Base-by-base conservation (phyloP, 2,888 invertebrate species). In the Gastracanthus pulcherrimus region DNA sequence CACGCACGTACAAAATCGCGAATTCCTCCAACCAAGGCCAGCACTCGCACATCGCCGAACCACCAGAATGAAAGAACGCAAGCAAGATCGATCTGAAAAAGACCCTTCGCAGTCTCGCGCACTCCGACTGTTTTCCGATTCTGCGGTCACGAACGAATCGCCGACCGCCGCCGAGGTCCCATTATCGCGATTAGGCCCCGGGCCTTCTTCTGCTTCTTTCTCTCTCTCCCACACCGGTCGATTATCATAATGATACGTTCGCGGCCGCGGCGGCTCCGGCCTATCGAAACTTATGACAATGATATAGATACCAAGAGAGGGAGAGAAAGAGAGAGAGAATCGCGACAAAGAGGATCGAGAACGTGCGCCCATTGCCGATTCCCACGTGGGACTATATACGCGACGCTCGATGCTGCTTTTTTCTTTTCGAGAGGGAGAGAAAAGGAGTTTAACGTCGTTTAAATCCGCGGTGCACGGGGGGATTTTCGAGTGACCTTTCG, bases 181-280 rank as follows among this genome's bases (percentile, higher is more conserved):
- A 90, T 90, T 90, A 90, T 89, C 89, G 89, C 90, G 91, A 91
- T 91, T 90, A 90, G 89, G 88, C 88, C 87, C 82, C 87, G 85
- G 87, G 76, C 85, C 71, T 82, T 60, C 38, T 41, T 75, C 80
- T 51, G 31, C 66, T 82, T n/a, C 79, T 81, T 83, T 75, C 82
- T 86, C 87, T 78, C 78, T 80, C 83, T 85, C 86, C 85, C 87
- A 87, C 82, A 84, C 82, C 81, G 84, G 84, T 83, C 89, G 88
- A 91, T 91, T 90, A 91, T 89, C 88, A 88, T 91, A 91, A 91
- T 91, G 87, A 91, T 88, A 91, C 87, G 86, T 88, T 89, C 82
- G 86, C 29, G 11, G 36, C 26, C 36, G 41, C 60, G 69, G 58
- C 29, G 9, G 19, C 19, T 2, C 19, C 58, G 86, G 86, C 85